These are phyloP conservation scores for Dermochelys coriacea DNA, from an alignment of 2,797 vertebrate species.

Conservation along the genomic window DNA sequence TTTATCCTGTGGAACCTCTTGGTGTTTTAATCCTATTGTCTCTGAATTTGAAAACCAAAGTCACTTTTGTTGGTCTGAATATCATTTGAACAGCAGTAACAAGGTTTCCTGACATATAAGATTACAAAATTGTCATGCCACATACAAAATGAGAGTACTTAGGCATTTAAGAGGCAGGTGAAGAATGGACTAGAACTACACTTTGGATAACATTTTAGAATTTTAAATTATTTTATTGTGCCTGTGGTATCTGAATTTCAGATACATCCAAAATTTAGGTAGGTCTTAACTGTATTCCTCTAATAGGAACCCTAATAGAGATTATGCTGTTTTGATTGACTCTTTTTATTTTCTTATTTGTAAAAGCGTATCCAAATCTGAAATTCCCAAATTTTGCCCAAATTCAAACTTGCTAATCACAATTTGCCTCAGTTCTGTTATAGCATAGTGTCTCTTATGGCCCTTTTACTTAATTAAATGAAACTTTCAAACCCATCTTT, in stretches of 20 bases:
- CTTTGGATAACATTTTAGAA: neutral
- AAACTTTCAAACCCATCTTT: neutral
- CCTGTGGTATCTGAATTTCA: neutral
- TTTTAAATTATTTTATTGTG: neutral
- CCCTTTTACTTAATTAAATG: neutral
- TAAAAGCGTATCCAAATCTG: neutral
- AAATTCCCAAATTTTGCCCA: neutral
- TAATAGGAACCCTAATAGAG: neutral
- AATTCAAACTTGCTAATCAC: neutral
- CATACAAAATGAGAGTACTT: neutral
- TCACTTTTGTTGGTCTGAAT: neutral
- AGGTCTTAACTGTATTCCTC: neutral
- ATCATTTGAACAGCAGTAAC: neutral
- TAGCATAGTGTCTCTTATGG: neutral
- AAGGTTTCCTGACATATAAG: neutral
- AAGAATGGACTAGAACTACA: neutral
- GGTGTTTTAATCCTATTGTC: neutral
- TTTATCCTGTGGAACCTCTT: neutral
- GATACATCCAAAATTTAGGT: neutral
- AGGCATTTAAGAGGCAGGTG: neutral
- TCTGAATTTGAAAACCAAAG: neutral
- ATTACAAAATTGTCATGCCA: neutral
- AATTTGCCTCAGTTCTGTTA: neutral
- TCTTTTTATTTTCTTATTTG: neutral
- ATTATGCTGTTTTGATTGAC: neutral